Evolutionary conservation across 2,888 invertebrate species (phyloP).

Genomic region (Amblyjoppa fuscipennis): DNA sequence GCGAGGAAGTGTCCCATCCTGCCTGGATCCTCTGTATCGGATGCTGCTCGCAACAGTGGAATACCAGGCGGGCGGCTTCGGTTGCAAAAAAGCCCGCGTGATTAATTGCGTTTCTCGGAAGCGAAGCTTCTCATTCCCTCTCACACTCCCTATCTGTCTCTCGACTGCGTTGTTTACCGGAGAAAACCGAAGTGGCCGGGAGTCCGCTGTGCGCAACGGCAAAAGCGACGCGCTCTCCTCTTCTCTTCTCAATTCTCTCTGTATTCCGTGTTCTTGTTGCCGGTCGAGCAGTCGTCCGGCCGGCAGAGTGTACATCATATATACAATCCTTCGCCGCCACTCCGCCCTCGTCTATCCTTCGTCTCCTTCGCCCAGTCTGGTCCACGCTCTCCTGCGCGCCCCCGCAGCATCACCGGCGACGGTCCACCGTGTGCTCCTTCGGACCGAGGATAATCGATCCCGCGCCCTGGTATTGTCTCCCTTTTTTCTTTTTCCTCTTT

Average conservation of each 20-base stretch:
- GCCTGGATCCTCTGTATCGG: slow-evolving; percentile 29
- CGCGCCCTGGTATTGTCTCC: slow-evolving; percentile 81
- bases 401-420: slow-evolving; percentile 22
- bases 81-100: slow-evolving; percentile 72
- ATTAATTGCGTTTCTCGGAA: slow-evolving; percentile 82
- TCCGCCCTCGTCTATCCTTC: slow-evolving; percentile 41
- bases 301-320: slow-evolving; percentile 55
- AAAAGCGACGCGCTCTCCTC: slow-evolving; percentile 28
- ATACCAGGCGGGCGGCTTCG: slow-evolving; percentile 17
- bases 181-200: slow-evolving; percentile 36
- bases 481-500: too few species aligned
- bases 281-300: slow-evolving; percentile 56
- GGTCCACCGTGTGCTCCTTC: slow-evolving; percentile 51
- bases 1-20: slow-evolving; percentile 44
- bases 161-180: slow-evolving; percentile 38
- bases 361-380: slow-evolving; percentile 32
- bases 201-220: slow-evolving; percentile 43
- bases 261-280: slow-evolving; percentile 62
- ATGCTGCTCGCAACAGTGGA: slow-evolving; percentile 33
- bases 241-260: slow-evolving; percentile 37
- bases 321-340: slow-evolving; percentile 47
- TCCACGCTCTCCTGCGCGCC: slow-evolving; percentile 25
- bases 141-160: background rate
- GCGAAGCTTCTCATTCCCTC: slow-evolving; percentile 65
- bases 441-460: slow-evolving; percentile 84